A percentile compares a stretch with the other conserved stretches of the same genome.
Conservation (phyloP, 2,888 invertebrate species). For the Timema cristinae region DNA sequence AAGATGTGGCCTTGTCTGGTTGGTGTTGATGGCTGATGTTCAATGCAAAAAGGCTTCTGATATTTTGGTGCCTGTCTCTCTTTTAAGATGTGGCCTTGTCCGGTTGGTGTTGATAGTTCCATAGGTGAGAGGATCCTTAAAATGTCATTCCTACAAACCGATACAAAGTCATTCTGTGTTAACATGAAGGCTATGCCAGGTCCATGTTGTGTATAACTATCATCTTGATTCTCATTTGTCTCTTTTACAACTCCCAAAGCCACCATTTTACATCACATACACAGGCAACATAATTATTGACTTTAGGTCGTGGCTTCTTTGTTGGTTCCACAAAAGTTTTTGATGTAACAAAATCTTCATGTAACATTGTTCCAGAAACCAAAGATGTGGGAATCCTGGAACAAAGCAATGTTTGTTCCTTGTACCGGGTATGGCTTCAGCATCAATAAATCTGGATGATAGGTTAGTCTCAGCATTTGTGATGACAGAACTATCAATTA, state of each 20-base stretch:
- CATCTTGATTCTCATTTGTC: background rate
- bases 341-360: background rate
- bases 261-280: background rate
- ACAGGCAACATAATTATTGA: background rate
- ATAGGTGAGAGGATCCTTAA: constrained; percentile 6
- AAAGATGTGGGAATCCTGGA: background rate
- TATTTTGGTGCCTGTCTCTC: background rate
- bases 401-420: background rate
- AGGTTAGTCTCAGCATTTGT: background rate
- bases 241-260: background rate
- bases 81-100: background rate
- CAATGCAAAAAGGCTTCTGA: background rate
- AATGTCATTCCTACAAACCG: background rate
- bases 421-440: background rate
- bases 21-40: no score
- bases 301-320: background rate
- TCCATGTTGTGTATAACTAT: background rate
- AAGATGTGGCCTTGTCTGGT: no score
- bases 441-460: background rate
- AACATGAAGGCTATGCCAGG: background rate
- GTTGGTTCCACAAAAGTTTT: constrained; percentile 1
- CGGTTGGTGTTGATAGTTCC: background rate
- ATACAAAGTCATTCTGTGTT: background rate
- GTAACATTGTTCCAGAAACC: background rate
- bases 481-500: background rate